Evolutionary conservation across 2,797 vertebrate genomes (phyloP).

Genomic region (Agapornis canus): DNA sequence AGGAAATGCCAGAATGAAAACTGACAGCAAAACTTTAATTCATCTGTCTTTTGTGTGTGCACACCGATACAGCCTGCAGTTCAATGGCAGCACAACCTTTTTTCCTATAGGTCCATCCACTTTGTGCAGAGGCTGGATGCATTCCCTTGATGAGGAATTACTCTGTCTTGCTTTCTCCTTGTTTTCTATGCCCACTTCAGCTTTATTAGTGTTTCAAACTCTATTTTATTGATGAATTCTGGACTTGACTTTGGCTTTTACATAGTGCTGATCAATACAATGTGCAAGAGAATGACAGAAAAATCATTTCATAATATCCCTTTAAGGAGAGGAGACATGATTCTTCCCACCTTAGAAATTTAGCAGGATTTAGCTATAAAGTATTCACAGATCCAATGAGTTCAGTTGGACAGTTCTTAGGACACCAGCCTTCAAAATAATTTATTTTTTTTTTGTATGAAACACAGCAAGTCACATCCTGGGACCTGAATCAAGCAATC

Average conservation of each 20-base stretch:
- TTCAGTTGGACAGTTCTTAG: neutral
- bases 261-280: neutral
- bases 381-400: neutral
- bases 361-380: neutral
- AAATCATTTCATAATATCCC: neutral
- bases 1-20: neutral
- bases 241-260: neutral
- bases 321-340: neutral
- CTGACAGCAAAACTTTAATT: neutral
- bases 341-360: neutral
- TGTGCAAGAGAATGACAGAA: neutral
- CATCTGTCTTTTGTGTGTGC: neutral
- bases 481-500: neutral
- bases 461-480: neutral
- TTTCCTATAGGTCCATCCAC: neutral
- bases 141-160: neutral
- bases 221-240: neutral
- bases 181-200: neutral
- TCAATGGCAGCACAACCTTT: neutral
- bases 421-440: neutral
- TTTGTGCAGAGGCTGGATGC: neutral
- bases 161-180: neutral
- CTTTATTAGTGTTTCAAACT: neutral
- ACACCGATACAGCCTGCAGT: neutral
- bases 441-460: neutral